A percentile compares a stretch with the other conserved stretches of the same genome.
phyloP scores from a whole-genome alignment of 2,888 invertebrate species.

The Atethmia centrago region DNA sequence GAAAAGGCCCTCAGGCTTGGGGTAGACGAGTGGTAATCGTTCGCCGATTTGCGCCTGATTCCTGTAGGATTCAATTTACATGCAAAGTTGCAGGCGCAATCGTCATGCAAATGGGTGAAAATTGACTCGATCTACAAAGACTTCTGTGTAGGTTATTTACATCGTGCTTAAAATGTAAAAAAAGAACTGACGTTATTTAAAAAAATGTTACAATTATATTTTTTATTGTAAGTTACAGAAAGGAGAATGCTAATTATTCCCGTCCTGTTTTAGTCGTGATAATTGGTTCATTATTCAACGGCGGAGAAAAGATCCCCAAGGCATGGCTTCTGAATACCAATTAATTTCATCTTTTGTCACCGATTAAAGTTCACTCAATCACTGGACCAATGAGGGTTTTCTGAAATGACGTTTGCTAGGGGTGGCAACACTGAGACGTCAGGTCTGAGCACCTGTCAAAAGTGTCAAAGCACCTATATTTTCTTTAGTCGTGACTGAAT shows the following conservation, averaged over 20 bases:
- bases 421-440: no score
- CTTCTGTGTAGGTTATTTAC: no score
- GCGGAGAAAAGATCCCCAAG: neutral
- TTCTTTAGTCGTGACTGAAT: no score
- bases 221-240: neutral
- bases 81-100: slow-evolving; percentile 30
- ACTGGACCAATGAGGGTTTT: no score
- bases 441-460: no score
- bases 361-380: neutral
- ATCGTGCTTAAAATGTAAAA: no score
- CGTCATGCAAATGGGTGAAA: slow-evolving; percentile 24
- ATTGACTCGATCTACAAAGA: neutral
- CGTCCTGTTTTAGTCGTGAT: neutral
- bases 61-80: slow-evolving; percentile 17
- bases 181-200: no score
- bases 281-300: neutral
- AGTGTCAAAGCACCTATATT: no score
- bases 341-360: neutral
- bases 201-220: neutral
- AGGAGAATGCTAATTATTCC: neutral
- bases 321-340: neutral
- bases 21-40: slow-evolving; percentile 6
- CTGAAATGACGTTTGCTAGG: no score
- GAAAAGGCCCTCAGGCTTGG: no score
- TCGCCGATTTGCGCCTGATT: slow-evolving; percentile 2